phyloP scores from a whole-genome alignment of 2,113 vertebrate species.

The Syngnathus typhle region DNA sequence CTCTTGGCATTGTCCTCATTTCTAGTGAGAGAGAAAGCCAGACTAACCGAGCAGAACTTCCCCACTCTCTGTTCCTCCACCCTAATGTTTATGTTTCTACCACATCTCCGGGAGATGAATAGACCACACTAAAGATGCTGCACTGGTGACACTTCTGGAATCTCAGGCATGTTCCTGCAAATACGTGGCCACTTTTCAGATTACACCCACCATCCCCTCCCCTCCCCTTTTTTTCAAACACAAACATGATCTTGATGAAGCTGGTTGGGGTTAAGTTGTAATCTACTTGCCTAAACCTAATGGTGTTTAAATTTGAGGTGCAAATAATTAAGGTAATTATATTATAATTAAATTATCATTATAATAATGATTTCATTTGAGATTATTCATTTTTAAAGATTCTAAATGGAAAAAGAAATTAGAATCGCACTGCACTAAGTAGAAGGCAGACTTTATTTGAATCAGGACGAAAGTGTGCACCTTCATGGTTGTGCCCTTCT shows the following conservation, averaged over 20 bases:
- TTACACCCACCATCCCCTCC: conserved; percentile 18
- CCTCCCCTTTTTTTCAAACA: conserved; percentile 33
- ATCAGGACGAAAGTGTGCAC: background rate
- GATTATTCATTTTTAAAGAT: background rate
- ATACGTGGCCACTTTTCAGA: conserved; percentile 27
- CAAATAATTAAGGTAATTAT: too few species aligned
- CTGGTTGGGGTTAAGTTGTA: background rate
- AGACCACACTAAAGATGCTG: conserved; percentile 43
- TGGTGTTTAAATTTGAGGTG: background rate
- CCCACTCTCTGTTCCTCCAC: conserved; percentile 16
- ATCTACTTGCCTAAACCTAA: too few species aligned
- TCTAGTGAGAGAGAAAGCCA: conserved; percentile 29
- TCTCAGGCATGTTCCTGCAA: conserved; percentile 47
- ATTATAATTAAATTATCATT: too few species aligned
- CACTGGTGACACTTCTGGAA: conserved; percentile 55
- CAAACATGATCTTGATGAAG: conserved; percentile 4
- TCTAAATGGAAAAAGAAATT: too few species aligned
- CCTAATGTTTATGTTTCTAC: conserved; percentile 37
- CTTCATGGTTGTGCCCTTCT: background rate
- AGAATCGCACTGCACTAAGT: too few species aligned
- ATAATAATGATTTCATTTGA: too few species aligned
- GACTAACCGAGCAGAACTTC: conserved; percentile 28
- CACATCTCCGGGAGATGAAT: conserved; percentile 24
- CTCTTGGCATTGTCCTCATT: conserved; percentile 30
- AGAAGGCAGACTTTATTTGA: too few species aligned